Percentiles rank a stretch among this genome's conserved stretches.
Evolutionary conservation across 2,888 invertebrate species (phyloP).

Genomic region (Crossocerus cetratus): DNA sequence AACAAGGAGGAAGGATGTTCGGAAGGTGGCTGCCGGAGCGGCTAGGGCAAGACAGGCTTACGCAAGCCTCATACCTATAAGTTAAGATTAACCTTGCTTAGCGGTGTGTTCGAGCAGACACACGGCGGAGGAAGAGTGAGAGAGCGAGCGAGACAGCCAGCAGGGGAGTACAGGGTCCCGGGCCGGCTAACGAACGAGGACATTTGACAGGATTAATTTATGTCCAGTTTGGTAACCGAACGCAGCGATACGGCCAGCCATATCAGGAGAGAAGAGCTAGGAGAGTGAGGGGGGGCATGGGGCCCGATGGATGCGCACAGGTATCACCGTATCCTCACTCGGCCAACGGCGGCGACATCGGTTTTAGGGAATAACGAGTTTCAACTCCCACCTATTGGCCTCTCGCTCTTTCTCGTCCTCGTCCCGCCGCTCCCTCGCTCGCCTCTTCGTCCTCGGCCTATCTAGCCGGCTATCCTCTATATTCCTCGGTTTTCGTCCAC

Average conservation of each 20-base stretch:
- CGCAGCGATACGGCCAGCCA: conserved; percentile 59
- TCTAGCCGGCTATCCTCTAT: background rate
- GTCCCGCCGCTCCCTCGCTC: conserved; percentile 1
- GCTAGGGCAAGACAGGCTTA: conserved; percentile 54
- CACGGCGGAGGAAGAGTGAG: conserved; percentile 5
- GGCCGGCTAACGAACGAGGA: conserved; percentile 71
- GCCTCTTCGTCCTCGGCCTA: background rate
- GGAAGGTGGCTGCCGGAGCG: conserved; percentile 9
- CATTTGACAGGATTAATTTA: conserved; percentile 76
- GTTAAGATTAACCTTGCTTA: conserved; percentile 75
- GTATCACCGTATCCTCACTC: conserved; percentile 44
- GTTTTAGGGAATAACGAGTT: conserved; percentile 66
- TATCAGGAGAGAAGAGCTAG: conserved; percentile 40
- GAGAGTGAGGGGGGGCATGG: background rate
- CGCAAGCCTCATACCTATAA: conserved; percentile 70
- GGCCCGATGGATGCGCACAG: conserved; percentile 33
- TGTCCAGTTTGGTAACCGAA: conserved; percentile 74
- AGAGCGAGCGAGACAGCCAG: conserved; percentile 37
- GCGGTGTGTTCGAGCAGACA: conserved; percentile 47
- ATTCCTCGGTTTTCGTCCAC: conserved; percentile 2
- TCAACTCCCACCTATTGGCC: conserved; percentile 31
- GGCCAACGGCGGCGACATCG: conserved; percentile 51
- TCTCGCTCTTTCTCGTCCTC: conserved; percentile 3
- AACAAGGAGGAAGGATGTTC: conserved; percentile 19
- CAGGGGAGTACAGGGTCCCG: conserved; percentile 47